These are phyloP conservation scores for Myotis planiceps DNA, from an alignment of 2,797 vertebrate species.

Conservation along the genomic window DNA sequence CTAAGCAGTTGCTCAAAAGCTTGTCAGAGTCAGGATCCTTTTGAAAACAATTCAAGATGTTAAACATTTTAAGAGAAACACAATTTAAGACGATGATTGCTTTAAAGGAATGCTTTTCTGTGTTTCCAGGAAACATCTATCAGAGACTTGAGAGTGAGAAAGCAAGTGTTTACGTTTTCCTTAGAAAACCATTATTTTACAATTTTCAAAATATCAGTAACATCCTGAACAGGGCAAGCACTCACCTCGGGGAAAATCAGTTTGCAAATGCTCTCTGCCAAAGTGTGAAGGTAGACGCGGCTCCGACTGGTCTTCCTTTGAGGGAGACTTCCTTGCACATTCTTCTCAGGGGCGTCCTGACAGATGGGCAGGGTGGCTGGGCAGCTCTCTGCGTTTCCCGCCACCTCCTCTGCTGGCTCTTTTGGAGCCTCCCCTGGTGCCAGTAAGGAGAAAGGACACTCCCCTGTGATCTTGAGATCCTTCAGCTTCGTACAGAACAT, in stretches of 20 bases:
- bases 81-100: neutral
- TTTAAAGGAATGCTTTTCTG: neutral
- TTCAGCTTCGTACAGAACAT: constrained; percentile 99
- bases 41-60: constrained; percentile 50
- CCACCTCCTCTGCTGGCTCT: constrained; percentile 88
- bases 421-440: constrained; percentile 87
- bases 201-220: neutral
- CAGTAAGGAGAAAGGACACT: constrained; percentile 95
- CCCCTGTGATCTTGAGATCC: constrained; percentile 96
- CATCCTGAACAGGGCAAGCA: neutral
- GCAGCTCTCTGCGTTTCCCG: constrained; percentile 78
- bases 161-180: neutral
- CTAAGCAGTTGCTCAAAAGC: neutral
- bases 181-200: neutral
- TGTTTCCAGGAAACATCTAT: constrained; percentile 39
- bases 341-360: constrained; percentile 89
- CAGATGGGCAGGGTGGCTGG: constrained; percentile 88
- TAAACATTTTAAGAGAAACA: neutral
- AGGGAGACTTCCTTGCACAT: constrained; percentile 84
- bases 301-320: constrained; percentile 92
- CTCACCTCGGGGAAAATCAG: constrained; percentile 96
- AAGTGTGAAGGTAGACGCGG: constrained; percentile 96
- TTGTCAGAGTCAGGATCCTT: neutral
- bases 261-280: constrained; percentile 97
- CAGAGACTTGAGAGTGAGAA: constrained; percentile 6